Conservation (phyloP, 2,888 invertebrate genomes). For the Himalopsyche tibetana region DNA sequence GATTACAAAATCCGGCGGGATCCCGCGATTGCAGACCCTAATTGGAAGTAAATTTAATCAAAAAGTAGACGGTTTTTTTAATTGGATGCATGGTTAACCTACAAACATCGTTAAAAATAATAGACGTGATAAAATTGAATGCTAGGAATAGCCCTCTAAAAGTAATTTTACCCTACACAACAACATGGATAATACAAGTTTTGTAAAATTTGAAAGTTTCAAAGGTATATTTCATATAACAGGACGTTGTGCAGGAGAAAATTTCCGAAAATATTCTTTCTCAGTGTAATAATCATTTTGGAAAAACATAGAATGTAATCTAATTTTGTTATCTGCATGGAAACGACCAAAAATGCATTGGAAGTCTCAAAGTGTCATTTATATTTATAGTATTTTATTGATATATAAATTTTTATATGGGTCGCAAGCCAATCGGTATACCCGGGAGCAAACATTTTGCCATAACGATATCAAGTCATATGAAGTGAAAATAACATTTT, state of each 20-base stretch:
- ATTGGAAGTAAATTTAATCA: too few species aligned
- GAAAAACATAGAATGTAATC: neutral
- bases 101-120: too few species aligned
- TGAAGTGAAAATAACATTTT: constrained; percentile 57
- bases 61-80: too few species aligned
- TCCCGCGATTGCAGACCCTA: too few species aligned
- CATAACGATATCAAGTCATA: constrained; percentile 51
- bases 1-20: too few species aligned
- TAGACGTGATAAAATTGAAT: too few species aligned
- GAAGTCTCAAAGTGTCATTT: constrained; percentile 39
- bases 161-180: too few species aligned
- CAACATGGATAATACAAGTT: neutral
- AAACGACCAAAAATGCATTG: constrained; percentile 6
- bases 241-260: neutral
- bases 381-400: constrained; percentile 47
- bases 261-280: constrained; percentile 30
- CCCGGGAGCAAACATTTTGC: constrained; percentile 45
- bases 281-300: constrained; percentile 2
- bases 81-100: too few species aligned
- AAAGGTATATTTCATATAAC: neutral
- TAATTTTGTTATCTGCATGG: constrained; percentile 17
- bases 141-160: too few species aligned
- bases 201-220: neutral
- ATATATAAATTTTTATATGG: constrained; percentile 58
- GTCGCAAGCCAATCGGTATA: constrained; percentile 47